Base-by-base conservation (phyloP, 2,888 invertebrate genomes). In the Papilio demoleus region DNA sequence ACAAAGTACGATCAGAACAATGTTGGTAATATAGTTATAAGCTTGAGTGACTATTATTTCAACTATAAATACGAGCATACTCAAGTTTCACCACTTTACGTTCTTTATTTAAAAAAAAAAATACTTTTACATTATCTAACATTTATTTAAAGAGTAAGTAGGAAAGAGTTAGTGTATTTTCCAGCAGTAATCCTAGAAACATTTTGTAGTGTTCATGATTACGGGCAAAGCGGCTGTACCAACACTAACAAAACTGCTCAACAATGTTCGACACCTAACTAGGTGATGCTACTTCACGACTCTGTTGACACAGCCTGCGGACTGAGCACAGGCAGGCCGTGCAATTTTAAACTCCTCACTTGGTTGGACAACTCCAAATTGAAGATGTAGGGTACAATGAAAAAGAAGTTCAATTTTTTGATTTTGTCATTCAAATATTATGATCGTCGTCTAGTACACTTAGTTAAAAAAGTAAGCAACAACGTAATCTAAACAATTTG, bases 201-300 rank as follows among this genome's bases (percentile, higher is more conserved):
- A 53, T 14, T 79, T 76, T 75, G 72, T 67, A 67, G 72, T 73
- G 70, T 73, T 73, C 75, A 77, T 79, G 83, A 84, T 84, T 82
- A 79, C 76, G 75, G 79, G 80, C 78, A 81, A 79, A 78, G 79
- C 74, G 70, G 71, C 76, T 79, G 72, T 78, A 79, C 76, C 36
- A 85, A 85, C 80, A 83, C 83, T 77, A 85, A 84, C 85, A 82
- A 82, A 85, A 86, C 79, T 78, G 78, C 79, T 85, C 83, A 88
- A 89, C 85, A 88, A 85, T 88, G 87, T 87, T 85, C 85, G 85
- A 85, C 86, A 85, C 83, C 86, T 84, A 87, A 85, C 87, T 82
- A 85, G 84, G 81, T 84, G 85, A 82, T 84, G 84, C 80, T 84
- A 81, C 83, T 81, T 81, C 81, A 81, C 80, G 81, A 80, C 81